These are phyloP conservation scores for Eilema caniola DNA, from an alignment of 2,888 invertebrate genomes.

Conservation along the genomic window DNA sequence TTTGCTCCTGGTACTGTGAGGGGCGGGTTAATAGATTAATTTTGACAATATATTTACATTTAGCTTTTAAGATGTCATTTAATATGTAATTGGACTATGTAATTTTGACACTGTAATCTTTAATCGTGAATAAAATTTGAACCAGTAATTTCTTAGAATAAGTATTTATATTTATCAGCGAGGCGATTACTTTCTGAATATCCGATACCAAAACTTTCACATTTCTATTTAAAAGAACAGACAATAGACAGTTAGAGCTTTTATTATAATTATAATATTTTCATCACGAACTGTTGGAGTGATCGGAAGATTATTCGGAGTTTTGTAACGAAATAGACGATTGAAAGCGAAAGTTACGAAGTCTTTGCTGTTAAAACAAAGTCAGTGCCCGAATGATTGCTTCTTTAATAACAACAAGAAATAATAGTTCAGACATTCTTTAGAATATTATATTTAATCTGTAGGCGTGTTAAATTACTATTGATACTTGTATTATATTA, in stretches of 20 bases:
- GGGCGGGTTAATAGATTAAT: no score
- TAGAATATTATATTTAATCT: not conserved
- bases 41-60: no score
- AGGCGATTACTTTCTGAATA: no score
- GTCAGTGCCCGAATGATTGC: constrained; percentile 2
- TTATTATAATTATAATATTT: not conserved
- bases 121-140: no score
- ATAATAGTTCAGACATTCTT: not conserved
- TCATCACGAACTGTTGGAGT: not conserved
- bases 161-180: no score
- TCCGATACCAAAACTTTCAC: not conserved
- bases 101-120: no score
- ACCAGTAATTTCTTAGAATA: no score
- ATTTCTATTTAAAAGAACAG: not conserved
- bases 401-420: not conserved
- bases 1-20: no score
- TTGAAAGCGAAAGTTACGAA: constrained; percentile 3
- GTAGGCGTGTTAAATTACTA: not conserved
- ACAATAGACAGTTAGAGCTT: not conserved
- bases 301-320: not conserved
- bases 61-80: no score
- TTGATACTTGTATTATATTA: no score
- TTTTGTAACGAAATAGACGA: not conserved
- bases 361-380: not conserved
- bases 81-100: no score